Evolutionary conservation across 2,888 invertebrate genomes (phyloP).

Genomic region (Dastarcus helophoroides): DNA sequence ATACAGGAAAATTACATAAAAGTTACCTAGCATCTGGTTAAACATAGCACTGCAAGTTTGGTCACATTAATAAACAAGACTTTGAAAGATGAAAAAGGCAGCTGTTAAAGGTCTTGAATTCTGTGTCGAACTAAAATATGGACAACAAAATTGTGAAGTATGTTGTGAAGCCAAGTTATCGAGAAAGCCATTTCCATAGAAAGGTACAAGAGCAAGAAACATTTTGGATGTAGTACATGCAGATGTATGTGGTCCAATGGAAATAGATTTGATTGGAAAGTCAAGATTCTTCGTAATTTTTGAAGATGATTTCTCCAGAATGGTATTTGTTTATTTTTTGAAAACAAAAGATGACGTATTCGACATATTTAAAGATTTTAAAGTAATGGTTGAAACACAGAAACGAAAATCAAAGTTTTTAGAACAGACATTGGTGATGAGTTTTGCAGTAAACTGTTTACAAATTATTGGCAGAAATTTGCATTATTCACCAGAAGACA

Average conservation of each 20-base stretch:
- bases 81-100: constrained; percentile 5
- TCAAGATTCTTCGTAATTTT: constrained; percentile 23
- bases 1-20: constrained; percentile 5
- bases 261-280: constrained; percentile 8
- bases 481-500: constrained; percentile 19
- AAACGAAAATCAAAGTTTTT: constrained; percentile 20
- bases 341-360: constrained; percentile 22
- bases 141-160: constrained; percentile 10
- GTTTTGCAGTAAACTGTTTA: too few relatives aligned
- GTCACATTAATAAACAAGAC: constrained; percentile 11
- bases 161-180: constrained; percentile 20
- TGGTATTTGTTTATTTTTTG: constrained; percentile 21
- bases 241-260: constrained; percentile 9
- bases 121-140: constrained; percentile 7
- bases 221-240: constrained; percentile 12
- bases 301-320: constrained; percentile 24
- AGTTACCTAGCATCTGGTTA: constrained; percentile 1
- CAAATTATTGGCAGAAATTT: too few relatives aligned
- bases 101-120: constrained; percentile 8
- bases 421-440: constrained; percentile 15
- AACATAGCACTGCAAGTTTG: constrained; percentile 15
- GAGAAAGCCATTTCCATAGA: constrained; percentile 20
- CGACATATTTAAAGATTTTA: constrained; percentile 19
- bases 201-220: constrained; percentile 8
- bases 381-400: constrained; percentile 21